Evolutionary conservation across 2,888 invertebrate genomes (phyloP).

Genomic region (Liposcelis brunnea): DNA sequence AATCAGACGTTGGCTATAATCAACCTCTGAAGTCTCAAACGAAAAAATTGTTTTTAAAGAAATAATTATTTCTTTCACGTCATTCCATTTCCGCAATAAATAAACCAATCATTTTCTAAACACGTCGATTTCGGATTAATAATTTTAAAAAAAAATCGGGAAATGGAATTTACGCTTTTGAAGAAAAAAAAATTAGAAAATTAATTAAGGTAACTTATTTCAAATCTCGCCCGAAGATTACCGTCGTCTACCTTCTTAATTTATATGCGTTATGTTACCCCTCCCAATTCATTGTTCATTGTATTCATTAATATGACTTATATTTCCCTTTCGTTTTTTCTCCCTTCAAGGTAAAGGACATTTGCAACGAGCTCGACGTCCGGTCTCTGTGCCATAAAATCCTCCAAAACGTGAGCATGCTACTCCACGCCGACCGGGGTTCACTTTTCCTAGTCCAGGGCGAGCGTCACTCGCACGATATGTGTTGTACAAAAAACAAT

Average conservation of each 20-base stretch:
- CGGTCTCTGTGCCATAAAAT: conserved; percentile 90
- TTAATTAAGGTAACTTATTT: background rate
- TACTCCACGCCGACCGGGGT: conserved; percentile 81
- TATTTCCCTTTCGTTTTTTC: background rate
- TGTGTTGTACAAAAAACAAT: conserved; percentile 24
- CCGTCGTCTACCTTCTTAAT: no score
- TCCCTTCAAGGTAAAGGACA: conserved; percentile 62
- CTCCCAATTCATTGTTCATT: background rate
- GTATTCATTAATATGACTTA: background rate
- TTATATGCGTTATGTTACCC: background rate
- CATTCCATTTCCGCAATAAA: no score
- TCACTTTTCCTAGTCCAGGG: conserved; percentile 83
- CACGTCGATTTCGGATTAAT: background rate
- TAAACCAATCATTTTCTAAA: no score
- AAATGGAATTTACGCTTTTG: conserved; percentile 15
- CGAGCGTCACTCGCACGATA: conserved; percentile 29
- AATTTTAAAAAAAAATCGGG: no score
- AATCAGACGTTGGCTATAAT: no score
- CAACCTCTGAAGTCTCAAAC: no score
- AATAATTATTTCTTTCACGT: no score
- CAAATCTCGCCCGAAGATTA: no score
- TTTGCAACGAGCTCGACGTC: conserved; percentile 89
- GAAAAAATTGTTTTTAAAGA: no score
- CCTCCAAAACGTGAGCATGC: conserved; percentile 80
- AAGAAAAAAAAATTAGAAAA: conserved; percentile 12